Percentiles rank a stretch among this genome's conserved stretches.
These are phyloP conservation scores for Phengaris arion DNA, from an alignment of 2,888 invertebrate genomes.

Conservation along the genomic window DNA sequence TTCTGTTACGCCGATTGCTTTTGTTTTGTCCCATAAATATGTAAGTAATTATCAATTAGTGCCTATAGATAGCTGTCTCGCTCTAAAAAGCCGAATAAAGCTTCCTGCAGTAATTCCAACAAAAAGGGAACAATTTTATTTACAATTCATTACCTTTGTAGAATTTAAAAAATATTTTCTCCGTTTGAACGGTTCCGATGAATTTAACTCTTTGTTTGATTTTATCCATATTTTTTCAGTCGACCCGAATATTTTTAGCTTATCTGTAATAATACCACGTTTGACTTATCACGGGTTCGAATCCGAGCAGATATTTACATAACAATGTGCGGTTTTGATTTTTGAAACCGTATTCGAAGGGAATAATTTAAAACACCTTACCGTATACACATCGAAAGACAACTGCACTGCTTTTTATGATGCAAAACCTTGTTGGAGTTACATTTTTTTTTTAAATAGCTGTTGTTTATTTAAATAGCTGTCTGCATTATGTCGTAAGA, in stretches of 20 bases:
- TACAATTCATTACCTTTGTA: slow-evolving; percentile 32
- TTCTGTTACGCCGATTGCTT: slow-evolving; percentile 28
- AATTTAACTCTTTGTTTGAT: slow-evolving; percentile 28
- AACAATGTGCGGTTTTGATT: not conserved
- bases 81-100: slow-evolving; percentile 32
- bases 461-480: no score
- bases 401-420: not conserved
- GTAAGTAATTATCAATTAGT: slow-evolving; percentile 40
- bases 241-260: not conserved
- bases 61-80: slow-evolving; percentile 35
- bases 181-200: slow-evolving; percentile 9
- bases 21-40: slow-evolving; percentile 37
- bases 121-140: slow-evolving; percentile 36
- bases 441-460: no score
- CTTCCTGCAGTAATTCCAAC: slow-evolving; percentile 35
- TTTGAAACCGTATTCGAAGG: not conserved
- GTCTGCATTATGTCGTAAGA: no score
- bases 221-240: slow-evolving; percentile 15
- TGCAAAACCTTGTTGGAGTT: not conserved
- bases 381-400: not conserved
- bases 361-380: not conserved
- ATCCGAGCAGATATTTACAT: not conserved
- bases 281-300: not conserved
- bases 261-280: not conserved
- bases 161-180: slow-evolving; percentile 29